Evolutionary conservation across 1,140 invertebrate genomes (phyloP).

Genomic region (Maconellicoccus hirsutus): DNA sequence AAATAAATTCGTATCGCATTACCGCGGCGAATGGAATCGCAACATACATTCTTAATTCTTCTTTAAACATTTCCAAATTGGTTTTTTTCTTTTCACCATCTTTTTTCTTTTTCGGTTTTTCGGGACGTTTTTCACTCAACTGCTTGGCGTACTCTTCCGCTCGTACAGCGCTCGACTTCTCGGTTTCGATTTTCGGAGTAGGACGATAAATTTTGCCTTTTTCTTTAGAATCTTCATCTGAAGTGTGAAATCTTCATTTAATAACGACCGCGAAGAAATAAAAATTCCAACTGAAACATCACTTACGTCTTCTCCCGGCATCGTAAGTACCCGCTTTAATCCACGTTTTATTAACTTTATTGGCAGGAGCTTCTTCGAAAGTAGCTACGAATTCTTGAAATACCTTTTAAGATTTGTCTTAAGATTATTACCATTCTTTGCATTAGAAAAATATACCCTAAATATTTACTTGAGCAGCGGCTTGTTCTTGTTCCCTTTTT

Average conservation of each 20-base stretch:
- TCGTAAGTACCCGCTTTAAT: conserved; percentile 94
- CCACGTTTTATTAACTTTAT: conserved; percentile 79
- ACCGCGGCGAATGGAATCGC: too few species aligned
- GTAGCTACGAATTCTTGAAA: conserved; percentile 96
- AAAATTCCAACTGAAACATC: too few species aligned
- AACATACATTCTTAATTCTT: conserved; percentile 82
- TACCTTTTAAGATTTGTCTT: conserved; percentile 42
- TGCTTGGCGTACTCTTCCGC: conserved; percentile 59
- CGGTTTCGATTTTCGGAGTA: conserved; percentile 57
- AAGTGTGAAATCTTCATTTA: too few species aligned
- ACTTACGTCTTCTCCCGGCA: conserved; percentile 77
- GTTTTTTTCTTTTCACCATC: conserved; percentile 86
- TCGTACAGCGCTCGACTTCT: conserved; percentile 41
- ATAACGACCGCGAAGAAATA: too few species aligned
- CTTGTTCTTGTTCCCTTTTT: conserved; percentile 81
- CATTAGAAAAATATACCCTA: background rate
- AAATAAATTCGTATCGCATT: conserved; percentile 31
- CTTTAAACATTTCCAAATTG: conserved; percentile 94
- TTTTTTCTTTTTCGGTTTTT: conserved; percentile 68
- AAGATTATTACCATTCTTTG: background rate
- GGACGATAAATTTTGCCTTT: conserved; percentile 91
- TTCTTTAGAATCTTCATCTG: conserved; percentile 76
- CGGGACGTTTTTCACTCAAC: conserved; percentile 47
- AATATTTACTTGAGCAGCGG: conserved; percentile 51
- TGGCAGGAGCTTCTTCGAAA: conserved; percentile 76